Percentiles rank a stretch among this genome's conserved stretches.
These are phyloP conservation scores for Phaedon cochleariae DNA, from an alignment of 2,888 invertebrate genomes.

Conservation along the genomic window DNA sequence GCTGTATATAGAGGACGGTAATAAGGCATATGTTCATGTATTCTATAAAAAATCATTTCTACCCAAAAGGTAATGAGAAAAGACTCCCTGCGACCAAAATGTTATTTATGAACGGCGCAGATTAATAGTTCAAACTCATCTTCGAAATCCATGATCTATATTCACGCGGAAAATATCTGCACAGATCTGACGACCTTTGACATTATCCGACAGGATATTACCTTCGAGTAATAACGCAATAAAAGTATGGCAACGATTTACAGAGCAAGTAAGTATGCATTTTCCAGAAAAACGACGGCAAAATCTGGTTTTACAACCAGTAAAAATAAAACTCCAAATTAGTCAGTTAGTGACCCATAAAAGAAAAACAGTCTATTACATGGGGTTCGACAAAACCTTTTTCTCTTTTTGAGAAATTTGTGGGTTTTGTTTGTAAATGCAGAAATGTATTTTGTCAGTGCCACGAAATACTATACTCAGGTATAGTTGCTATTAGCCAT, in stretches of 20 bases:
- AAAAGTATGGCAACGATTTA: not conserved
- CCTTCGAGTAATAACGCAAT: not conserved
- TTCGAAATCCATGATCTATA: too few relatives aligned
- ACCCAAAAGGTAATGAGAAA: too few relatives aligned
- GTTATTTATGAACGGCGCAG: too few relatives aligned
- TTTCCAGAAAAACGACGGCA: conserved; percentile 11
- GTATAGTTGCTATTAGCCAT: conserved; percentile 16
- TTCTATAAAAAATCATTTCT: too few relatives aligned
- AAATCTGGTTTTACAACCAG: conserved; percentile 19
- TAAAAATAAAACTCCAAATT: conserved; percentile 28
- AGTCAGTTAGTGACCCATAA: not conserved
- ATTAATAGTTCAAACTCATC: too few relatives aligned
- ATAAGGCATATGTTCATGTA: too few relatives aligned
- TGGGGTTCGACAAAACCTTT: too few relatives aligned
- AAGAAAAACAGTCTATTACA: not conserved
- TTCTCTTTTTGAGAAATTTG: not conserved
- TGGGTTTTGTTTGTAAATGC: not conserved
- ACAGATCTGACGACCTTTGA: not conserved
- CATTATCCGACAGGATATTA: not conserved
- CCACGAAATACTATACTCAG: not conserved
- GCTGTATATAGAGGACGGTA: too few relatives aligned
- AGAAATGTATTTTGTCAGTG: not conserved
- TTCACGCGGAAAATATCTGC: not conserved
- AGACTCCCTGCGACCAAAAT: too few relatives aligned
- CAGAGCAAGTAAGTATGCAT: not conserved